Conservation (phyloP, 1,140 invertebrate species). For the Pseudomyrmex flavicornis region DNA sequence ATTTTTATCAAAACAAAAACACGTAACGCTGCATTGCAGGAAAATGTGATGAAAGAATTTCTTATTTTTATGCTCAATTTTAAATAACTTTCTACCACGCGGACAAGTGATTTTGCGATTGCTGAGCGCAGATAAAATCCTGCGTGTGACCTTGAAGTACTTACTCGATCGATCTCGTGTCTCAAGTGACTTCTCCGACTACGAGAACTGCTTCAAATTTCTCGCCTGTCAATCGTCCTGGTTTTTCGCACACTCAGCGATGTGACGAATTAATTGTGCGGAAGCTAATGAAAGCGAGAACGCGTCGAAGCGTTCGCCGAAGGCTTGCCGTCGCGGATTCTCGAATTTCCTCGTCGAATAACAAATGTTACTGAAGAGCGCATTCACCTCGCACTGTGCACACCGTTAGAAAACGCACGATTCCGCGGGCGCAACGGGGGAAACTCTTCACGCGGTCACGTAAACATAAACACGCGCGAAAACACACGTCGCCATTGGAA, state of each 20-base stretch:
- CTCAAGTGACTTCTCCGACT: not conserved
- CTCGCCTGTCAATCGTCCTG: not conserved
- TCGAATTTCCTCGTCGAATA: conserved; percentile 26
- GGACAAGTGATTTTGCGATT: not conserved
- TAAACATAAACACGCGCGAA: conserved; percentile 58
- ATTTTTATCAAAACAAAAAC: not conserved
- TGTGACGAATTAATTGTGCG: not conserved
- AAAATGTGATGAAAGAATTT: not conserved
- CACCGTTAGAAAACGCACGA: conserved; percentile 18
- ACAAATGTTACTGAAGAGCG: conserved; percentile 56
- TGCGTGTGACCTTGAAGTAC: conserved; percentile 25
- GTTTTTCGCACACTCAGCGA: not conserved
- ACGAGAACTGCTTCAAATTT: not conserved
- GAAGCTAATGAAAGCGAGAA: not conserved
- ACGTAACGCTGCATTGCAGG: no score
- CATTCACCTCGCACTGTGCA: conserved; percentile 9
- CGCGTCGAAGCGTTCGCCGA: not conserved
- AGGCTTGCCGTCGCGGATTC: not conserved
- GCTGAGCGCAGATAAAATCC: not conserved
- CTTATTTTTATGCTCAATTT: not conserved
- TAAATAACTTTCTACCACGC: not conserved
- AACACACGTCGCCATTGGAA: not conserved
- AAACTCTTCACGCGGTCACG: conserved; percentile 44
- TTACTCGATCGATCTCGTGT: conserved; percentile 44
- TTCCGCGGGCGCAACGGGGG: not conserved